Conservation (phyloP, 1,140 invertebrate species). For the Chionoecetes opilio region DNA sequence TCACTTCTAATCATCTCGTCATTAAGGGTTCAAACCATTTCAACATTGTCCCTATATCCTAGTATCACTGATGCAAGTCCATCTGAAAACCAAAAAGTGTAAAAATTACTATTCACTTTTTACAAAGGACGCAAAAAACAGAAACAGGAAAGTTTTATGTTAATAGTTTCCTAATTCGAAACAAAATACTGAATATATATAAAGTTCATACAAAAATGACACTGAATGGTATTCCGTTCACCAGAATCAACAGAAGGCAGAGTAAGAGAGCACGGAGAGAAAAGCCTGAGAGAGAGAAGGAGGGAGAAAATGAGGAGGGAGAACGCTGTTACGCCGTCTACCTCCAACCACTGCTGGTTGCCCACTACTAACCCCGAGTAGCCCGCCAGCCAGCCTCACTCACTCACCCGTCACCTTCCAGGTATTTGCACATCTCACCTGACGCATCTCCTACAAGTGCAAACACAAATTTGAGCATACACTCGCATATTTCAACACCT, state of each 20-base stretch:
- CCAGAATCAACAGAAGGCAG: background rate
- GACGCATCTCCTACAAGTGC: background rate
- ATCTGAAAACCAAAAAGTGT: conserved; percentile 36
- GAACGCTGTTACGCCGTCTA: background rate
- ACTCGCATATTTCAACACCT: background rate
- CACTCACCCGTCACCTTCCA: background rate
- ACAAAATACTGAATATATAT: background rate
- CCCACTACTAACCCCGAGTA: too few species aligned
- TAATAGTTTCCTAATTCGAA: background rate
- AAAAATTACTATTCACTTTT: background rate
- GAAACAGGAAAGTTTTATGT: too few species aligned
- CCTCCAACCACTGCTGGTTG: conserved; percentile 39
- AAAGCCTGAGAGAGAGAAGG: background rate
- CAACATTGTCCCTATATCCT: background rate
- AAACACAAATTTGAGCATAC: background rate
- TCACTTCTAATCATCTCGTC: background rate
- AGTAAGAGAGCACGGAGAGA: background rate
- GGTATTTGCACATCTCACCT: conserved; percentile 1
- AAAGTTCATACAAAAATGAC: background rate
- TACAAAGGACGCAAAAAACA: too few species aligned
- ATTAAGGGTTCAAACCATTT: background rate
- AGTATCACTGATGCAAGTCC: background rate
- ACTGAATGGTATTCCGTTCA: background rate
- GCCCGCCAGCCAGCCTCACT: conserved; percentile 23
- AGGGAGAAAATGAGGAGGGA: background rate